Evolutionary conservation across 2,797 vertebrate genomes (phyloP), one percentile per base, ranked within the genome.

Genomic region (Enteromius treurensis): DNA sequence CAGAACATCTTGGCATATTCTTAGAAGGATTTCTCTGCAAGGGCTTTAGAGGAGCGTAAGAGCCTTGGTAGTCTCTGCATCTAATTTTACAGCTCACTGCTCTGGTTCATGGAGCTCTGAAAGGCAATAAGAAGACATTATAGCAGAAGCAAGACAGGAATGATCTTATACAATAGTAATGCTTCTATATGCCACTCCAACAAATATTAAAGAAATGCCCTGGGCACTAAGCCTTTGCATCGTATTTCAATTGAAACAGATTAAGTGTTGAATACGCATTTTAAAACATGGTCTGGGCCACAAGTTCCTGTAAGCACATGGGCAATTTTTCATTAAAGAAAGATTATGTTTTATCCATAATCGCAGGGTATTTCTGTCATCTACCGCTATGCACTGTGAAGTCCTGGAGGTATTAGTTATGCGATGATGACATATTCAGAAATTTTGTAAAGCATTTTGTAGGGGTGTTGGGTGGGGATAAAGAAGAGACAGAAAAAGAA

Each of bases 11-110:
- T 19, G 51, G 21, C 19, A 84, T 37, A 40, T 60, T 55, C 42
- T 19, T 74, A 64, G 67, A 1, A 47, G 51, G 26, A 84, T n/a
- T 21, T 29, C 40, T 64, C 68, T 14, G 7, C 49, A 21, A 68
- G 32, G 68, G 58, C 68, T 47, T 79, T 55, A 21, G 4, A 89
- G 55, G 84, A 84, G 89, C 84, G 60, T 81, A 87, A 84, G 60
- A 65, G 82, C 64, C 37, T 73, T 55, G 71, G 79, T 83, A 68
- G 83, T 74, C 64, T 81, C 69, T 14, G 23, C 42, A 85, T 84
- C 83, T 87, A 13, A 89, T 88, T 90, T 91, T 89, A 84, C 78
- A 58, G 64, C 11, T 81, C 69, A 73, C 45, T 45, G 83, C 21
- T 75, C 86, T 86, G 79, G 85, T 80, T 79, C 85, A 82, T 84